Conservation (phyloP, 2,888 invertebrate species). For the Zele albiditarsus region DNA sequence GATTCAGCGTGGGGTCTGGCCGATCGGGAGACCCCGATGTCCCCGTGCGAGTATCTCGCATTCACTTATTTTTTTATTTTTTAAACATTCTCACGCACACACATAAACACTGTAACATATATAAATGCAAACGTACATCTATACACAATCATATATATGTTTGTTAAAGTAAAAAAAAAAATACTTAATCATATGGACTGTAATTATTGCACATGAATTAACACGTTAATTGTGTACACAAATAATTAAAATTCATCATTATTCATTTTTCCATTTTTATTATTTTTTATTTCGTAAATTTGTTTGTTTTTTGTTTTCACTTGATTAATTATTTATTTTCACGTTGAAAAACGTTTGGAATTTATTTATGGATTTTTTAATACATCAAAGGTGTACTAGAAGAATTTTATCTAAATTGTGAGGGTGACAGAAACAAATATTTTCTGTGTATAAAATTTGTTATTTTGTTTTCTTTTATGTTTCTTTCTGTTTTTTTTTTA, state of each 20-base stretch:
- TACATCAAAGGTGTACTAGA: background rate
- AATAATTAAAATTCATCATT: background rate
- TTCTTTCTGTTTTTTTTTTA: background rate
- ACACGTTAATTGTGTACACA: too few species aligned
- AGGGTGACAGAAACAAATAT: background rate
- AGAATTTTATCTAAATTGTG: background rate
- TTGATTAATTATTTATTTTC: background rate
- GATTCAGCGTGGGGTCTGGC: constrained; percentile 67
- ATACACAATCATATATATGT: too few species aligned
- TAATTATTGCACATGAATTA: too few species aligned
- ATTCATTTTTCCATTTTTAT: background rate
- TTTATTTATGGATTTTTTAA: background rate
- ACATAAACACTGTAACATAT: background rate
- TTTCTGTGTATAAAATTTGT: background rate
- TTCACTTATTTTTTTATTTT: constrained; percentile 36
- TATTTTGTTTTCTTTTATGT: background rate
- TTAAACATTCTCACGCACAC: background rate
- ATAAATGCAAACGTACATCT: background rate
- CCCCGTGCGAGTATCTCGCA: constrained; percentile 45
- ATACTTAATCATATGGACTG: too few species aligned
- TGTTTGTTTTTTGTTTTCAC: background rate
- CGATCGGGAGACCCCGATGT: constrained; percentile 52
- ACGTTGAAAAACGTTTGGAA: too few species aligned
- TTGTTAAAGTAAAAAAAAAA: background rate
- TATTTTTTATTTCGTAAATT: background rate